Conservation (phyloP, 2,113 vertebrate genomes). For the Ailurus styani region DNA sequence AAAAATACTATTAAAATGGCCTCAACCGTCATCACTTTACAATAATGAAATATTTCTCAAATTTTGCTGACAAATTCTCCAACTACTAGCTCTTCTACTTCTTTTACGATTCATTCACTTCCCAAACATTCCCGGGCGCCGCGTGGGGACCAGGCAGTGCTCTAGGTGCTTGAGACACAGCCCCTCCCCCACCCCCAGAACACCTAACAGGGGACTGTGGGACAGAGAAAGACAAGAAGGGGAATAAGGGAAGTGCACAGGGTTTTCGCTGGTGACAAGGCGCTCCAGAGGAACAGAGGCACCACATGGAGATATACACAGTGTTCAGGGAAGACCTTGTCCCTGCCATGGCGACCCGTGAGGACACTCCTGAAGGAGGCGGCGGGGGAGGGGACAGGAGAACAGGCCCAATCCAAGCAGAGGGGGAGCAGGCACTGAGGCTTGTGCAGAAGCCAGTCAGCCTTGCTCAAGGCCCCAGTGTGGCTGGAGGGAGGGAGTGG, state of each 20-base stretch:
- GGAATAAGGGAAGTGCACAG: fast-evolving
- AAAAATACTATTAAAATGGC: not conserved
- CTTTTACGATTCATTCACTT: not conserved
- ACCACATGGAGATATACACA: fast-evolving
- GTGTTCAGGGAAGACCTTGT: not conserved
- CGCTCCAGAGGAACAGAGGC: not conserved
- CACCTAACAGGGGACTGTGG: fast-evolving
- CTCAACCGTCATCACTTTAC: not conserved
- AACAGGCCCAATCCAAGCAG: fast-evolving
- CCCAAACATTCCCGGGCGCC: fast-evolving
- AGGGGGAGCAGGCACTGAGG: fast-evolving
- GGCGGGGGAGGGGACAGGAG: fast-evolving
- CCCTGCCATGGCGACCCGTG: fast-evolving
- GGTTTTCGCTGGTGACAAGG: fast-evolving
- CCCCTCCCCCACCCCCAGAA: fast-evolving
- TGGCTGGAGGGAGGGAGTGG: fast-evolving
- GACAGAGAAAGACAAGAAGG: not conserved
- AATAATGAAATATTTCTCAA: not conserved
- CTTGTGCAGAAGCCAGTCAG: fast-evolving
- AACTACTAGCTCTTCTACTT: not conserved
- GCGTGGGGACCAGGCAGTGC: fast-evolving
- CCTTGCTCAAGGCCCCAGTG: fast-evolving
- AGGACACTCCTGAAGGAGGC: fast-evolving
- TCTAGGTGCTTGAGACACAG: not conserved
- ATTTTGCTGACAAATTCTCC: not conserved